A percentile compares a stretch with the other conserved stretches of the same genome.
Conservation (phyloP, 2,888 invertebrate species). For the Acrobeloides nanus region DNA sequence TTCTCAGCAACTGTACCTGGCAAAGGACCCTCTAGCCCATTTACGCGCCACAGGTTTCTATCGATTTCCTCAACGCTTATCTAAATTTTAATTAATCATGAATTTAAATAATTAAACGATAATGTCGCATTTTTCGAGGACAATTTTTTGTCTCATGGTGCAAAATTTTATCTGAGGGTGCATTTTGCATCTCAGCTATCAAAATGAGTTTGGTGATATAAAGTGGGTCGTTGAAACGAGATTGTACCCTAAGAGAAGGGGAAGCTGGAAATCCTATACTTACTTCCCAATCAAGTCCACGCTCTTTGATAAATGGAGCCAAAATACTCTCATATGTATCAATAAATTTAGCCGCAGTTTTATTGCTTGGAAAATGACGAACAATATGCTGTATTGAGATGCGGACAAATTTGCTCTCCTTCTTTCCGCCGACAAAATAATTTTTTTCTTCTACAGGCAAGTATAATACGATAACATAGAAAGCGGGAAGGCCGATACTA, state of each 20-base stretch:
- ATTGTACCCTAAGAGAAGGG: too few relatives aligned
- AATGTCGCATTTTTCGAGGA: too few relatives aligned
- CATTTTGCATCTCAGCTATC: too few relatives aligned
- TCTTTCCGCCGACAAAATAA: slow-evolving; percentile 18
- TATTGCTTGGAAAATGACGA: slow-evolving; percentile 9
- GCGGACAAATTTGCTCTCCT: slow-evolving; percentile 15
- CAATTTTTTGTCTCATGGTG: too few relatives aligned
- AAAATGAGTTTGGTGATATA: too few relatives aligned
- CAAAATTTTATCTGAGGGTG: too few relatives aligned
- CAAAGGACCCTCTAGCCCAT: slow-evolving; percentile 13
- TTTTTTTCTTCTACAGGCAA: slow-evolving; percentile 11
- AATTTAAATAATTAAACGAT: too few relatives aligned
- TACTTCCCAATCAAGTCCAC: slow-evolving; percentile 23
- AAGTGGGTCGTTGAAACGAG: too few relatives aligned
- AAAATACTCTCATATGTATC: slow-evolving; percentile 9
- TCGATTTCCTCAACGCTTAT: slow-evolving; percentile 12
- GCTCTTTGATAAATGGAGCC: slow-evolving; percentile 20
- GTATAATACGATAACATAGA: slow-evolving; percentile 18
- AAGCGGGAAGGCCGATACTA: slow-evolving; percentile 12
- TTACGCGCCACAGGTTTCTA: slow-evolving; percentile 17
- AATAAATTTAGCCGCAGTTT: slow-evolving; percentile 4
- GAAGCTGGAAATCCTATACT: too few relatives aligned
- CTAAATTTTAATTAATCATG: too few relatives aligned
- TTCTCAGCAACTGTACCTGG: slow-evolving; percentile 7
- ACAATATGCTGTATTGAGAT: slow-evolving; percentile 14